Evolutionary conservation across 2,888 invertebrate species (phyloP).

Genomic region (Apocheima hispidaria): DNA sequence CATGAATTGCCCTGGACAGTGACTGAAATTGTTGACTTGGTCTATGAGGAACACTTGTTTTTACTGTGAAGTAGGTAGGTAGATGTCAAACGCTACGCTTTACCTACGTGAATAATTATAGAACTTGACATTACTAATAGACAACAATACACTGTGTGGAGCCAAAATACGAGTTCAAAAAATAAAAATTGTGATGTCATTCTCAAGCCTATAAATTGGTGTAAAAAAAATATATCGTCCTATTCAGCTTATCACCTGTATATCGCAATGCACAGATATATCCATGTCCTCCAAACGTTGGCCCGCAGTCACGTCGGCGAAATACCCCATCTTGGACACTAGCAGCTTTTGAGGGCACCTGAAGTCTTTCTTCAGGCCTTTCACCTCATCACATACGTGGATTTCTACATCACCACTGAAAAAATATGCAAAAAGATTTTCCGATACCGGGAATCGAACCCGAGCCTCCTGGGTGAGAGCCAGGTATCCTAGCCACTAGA

Average conservation of each 20-base stretch:
- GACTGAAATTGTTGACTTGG: no score
- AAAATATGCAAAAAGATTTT: conserved; percentile 56
- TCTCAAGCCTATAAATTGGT: not conserved
- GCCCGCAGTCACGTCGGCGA: conserved; percentile 94
- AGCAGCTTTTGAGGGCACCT: conserved; percentile 94
- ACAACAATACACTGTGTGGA: no score
- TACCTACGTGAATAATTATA: no score
- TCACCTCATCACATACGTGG: conserved; percentile 97
- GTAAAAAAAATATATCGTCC: not conserved
- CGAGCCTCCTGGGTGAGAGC: conserved; percentile 89
- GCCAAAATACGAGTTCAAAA: no score
- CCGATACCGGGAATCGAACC: conserved; percentile 87
- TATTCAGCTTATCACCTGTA: conserved; percentile 87
- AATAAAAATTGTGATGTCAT: no score
- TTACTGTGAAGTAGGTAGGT: no score
- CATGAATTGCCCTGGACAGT: no score
- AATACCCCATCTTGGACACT: conserved; percentile 97
- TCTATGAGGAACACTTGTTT: no score
- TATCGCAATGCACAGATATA: conserved; percentile 98
- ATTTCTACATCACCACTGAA: conserved; percentile 94
- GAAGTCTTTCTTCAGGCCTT: conserved; percentile 95
- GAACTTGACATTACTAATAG: no score
- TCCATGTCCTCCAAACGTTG: conserved; percentile 96
- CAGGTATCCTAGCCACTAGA: conserved; percentile 91
- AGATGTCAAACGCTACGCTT: no score